Evolutionary conservation across 2,113 vertebrate species (phyloP), one percentile per base, ranked within the genome.

Genomic region (Pachyramphus minor): DNA sequence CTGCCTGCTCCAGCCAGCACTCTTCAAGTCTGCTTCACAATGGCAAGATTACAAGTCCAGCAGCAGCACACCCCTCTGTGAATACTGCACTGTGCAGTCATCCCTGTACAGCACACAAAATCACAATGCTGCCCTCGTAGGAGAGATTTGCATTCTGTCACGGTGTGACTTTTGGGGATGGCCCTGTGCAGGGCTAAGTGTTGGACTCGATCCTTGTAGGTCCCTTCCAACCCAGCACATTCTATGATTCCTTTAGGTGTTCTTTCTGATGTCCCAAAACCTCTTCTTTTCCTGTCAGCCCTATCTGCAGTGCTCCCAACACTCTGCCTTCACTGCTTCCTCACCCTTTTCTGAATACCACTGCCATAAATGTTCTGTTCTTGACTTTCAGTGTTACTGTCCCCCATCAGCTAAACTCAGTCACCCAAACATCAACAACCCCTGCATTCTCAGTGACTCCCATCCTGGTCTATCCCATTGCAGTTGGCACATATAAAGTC

Each of bases 21-120:
- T 66, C 37, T 23, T 52, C 22, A 33, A 52, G 49, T 24, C 58
- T 78, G 28, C 41, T 69, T 30, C 25, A 37, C 3, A 12, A 66
- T 17, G n/a, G 45, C 0, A 0, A 96, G 49, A 0, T 21, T 9
- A 22, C 37, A 31, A 21, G 55, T 14, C 66, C 5, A 2, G 75
- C 77, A 69, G 41, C 59, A 53, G 42, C 44, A 66, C 7, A 28
- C 5, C 25, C 23, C 10, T 18, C 14, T 11, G 11, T 1, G 20
- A 80, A 69, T 8, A 20, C 37, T 66, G 42, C 28, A 24, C 53
- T 41, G 18, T 49, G 45, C 71, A 85, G 74, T 45, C 69, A n/a
- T 20, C 52, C 59, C 69, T 16, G 9, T 8, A 30, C 9, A 3
- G 71, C 42, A 55, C 39, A 62, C 49, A 33, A 44, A 88, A 56